Conservation (phyloP, 2,797 vertebrate genomes). For the Parauchenoglanis punctatus region DNA sequence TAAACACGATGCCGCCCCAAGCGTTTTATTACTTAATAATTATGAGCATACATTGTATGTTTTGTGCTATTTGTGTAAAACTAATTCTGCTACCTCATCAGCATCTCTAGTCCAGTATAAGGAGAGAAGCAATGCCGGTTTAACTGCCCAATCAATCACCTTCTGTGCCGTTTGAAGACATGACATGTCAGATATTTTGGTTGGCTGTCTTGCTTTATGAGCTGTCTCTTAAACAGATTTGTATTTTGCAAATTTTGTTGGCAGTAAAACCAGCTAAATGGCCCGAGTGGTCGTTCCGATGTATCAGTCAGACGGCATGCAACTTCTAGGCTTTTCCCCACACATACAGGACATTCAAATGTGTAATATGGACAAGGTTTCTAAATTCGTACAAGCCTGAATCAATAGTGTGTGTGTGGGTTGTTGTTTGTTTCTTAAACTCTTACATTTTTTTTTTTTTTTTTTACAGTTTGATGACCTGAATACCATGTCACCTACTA, state of each 20-base stretch:
- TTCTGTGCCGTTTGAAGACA: background rate
- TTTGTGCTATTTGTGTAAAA: too few relatives aligned
- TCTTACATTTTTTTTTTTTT: constrained; percentile 43
- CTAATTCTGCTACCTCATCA: background rate
- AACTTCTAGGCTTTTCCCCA: background rate
- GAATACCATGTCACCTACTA: constrained; percentile 83
- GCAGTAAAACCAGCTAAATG: background rate
- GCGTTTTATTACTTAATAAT: background rate
- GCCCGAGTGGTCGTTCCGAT: background rate
- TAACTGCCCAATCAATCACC: too few relatives aligned
- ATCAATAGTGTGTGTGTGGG: background rate
- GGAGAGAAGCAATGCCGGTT: background rate
- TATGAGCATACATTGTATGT: background rate
- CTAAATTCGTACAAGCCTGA: background rate
- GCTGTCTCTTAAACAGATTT: background rate
- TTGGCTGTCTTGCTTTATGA: background rate
- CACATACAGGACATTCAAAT: background rate
- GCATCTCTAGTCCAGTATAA: background rate
- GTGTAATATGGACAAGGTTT: background rate
- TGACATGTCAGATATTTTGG: background rate
- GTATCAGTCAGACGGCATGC: background rate
- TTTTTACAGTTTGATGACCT: constrained; percentile 88
- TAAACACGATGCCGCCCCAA: background rate
- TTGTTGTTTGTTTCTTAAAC: background rate
- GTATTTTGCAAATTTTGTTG: background rate